Evolutionary conservation across 2,113 vertebrate species (phyloP).

Genomic region (Forbesichthys agassizii): DNA sequence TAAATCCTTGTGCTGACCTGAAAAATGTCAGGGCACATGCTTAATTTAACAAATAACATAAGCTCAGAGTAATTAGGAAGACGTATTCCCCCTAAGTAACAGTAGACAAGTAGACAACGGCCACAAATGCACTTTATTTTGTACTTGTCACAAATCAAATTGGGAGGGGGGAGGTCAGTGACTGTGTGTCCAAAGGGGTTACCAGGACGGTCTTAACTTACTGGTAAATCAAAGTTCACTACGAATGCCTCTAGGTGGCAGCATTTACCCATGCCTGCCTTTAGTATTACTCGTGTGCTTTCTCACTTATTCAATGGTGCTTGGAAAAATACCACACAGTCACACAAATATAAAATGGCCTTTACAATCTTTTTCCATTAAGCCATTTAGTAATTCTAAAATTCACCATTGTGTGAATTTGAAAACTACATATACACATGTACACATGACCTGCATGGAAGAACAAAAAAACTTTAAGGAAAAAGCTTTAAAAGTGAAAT

Average conservation of each 20-base stretch:
- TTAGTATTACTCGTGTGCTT: conserved; percentile 21
- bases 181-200: conserved; percentile 16
- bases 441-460: conserved; percentile 40
- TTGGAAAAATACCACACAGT: conserved; percentile 26
- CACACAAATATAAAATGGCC: conserved; percentile 34
- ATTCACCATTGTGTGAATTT: conserved; percentile 26
- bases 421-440: conserved; percentile 8
- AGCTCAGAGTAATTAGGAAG: conserved; percentile 5
- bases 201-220: conserved; percentile 30
- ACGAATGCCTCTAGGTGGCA: conserved; percentile 49
- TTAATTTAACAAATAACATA: conserved; percentile 18
- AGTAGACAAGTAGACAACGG: conserved; percentile 31
- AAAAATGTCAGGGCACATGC: conserved; percentile 29
- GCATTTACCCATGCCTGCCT: conserved; percentile 28
- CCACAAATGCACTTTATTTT: conserved; percentile 78
- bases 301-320: conserved; percentile 46
- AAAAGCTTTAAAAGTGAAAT: conserved; percentile 11
- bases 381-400: conserved; percentile 13
- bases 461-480: conserved; percentile 12
- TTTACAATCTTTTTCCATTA: conserved; percentile 21
- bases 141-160: conserved; percentile 57
- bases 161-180: conserved; percentile 43
- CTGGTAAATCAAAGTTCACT: conserved; percentile 29
- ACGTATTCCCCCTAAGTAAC: conserved; percentile 23
- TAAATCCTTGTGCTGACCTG: conserved; percentile 59